These are phyloP conservation scores for Thunnus albacares DNA, from an alignment of 2,797 vertebrate genomes.

Conservation along the genomic window DNA sequence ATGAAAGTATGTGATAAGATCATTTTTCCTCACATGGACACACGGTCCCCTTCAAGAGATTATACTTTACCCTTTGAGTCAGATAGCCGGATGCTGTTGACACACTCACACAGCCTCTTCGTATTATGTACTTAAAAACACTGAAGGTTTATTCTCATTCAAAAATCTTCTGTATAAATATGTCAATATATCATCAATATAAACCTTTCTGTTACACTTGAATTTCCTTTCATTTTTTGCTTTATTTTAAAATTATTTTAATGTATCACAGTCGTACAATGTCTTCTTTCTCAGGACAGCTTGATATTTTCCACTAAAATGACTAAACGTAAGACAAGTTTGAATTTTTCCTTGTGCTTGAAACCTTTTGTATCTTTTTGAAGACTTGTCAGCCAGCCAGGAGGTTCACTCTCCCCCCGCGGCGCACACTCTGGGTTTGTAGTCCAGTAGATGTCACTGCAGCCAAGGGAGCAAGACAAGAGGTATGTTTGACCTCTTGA, in stretches of 20 bases:
- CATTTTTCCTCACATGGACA: slow-evolving; percentile 13
- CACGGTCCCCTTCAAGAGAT: slow-evolving; percentile 80
- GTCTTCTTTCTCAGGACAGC: slow-evolving; percentile 64
- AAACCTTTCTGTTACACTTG: slow-evolving; percentile 80
- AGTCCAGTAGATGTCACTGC: slow-evolving; percentile 89
- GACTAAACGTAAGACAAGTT: slow-evolving; percentile 61
- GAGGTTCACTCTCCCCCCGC: slow-evolving; percentile 1
- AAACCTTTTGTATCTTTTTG: slow-evolving; percentile 30
- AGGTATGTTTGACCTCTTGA: slow-evolving; percentile 74
- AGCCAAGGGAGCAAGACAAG: slow-evolving; percentile 76
- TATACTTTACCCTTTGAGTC: slow-evolving; percentile 91
- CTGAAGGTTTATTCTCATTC: slow-evolving; percentile 64
- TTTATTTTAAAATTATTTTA: slow-evolving; percentile 49
- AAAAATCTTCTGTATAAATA: slow-evolving; percentile 74
- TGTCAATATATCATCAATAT: slow-evolving; percentile 83
- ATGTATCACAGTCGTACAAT: slow-evolving; percentile 62
- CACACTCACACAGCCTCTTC: slow-evolving; percentile 69
- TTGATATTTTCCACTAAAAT: slow-evolving; percentile 74
- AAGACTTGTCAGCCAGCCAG: slow-evolving; percentile 31
- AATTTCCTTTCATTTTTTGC: slow-evolving; percentile 67
- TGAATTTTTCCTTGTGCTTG: slow-evolving; percentile 44
- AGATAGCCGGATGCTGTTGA: slow-evolving; percentile 92
- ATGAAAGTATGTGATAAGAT: slow-evolving; percentile 32
- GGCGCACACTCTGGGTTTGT: slow-evolving; percentile 39
- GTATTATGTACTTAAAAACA: slow-evolving; percentile 65